Conservation (phyloP, 2,888 invertebrate genomes). For the Linyphia triangularis region DNA sequence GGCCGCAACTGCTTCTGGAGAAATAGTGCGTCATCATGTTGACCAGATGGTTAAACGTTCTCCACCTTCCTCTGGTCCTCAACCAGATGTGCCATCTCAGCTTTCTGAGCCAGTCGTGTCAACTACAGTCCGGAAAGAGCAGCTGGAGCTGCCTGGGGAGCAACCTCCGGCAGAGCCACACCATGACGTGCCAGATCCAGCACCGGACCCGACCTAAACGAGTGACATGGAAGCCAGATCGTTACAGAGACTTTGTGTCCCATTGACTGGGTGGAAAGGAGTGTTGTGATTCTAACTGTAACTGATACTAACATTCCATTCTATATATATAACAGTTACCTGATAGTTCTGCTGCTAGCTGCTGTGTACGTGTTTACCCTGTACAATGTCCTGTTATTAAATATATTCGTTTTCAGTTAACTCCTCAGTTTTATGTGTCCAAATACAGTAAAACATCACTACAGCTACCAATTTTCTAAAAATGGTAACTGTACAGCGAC, state of each 20-base stretch:
- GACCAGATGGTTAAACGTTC: not conserved
- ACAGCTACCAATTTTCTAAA: too few species aligned
- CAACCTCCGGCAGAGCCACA: not conserved
- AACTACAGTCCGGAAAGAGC: not conserved
- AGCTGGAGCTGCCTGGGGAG: not conserved
- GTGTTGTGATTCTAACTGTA: not conserved
- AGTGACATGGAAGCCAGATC: not conserved
- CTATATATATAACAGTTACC: too few species aligned
- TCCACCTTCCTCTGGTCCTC: not conserved
- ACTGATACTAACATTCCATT: too few species aligned
- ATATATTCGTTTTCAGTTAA: too few species aligned
- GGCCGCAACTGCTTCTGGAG: not conserved
- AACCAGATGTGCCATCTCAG: not conserved
- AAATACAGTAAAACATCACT: too few species aligned
- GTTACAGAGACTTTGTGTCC: not conserved
- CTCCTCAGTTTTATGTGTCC: too few species aligned
- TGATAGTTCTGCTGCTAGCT: too few species aligned
- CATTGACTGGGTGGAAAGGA: not conserved
- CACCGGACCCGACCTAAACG: not conserved
- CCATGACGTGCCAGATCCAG: not conserved
- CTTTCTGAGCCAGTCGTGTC: not conserved
- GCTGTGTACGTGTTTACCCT: too few species aligned
- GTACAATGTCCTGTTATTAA: too few species aligned
- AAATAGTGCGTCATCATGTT: not conserved
- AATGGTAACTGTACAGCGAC: too few species aligned